Evolutionary conservation across 2,113 vertebrate genomes (phyloP).

Genomic region (Tachysurus fulvidraco): DNA sequence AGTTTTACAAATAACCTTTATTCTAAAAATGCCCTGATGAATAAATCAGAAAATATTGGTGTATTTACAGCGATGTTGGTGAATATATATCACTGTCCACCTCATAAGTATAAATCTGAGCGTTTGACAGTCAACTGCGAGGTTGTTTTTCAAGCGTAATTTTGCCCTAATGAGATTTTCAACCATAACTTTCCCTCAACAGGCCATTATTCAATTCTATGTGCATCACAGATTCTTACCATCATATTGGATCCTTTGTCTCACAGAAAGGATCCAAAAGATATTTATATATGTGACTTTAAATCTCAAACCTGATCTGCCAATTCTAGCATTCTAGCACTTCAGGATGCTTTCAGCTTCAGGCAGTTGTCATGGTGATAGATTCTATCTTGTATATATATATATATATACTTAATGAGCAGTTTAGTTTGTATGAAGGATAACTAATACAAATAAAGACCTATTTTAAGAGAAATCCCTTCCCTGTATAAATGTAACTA

Average conservation of each 20-base stretch:
- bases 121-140: constrained; percentile 53
- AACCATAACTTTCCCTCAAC: constrained; percentile 60
- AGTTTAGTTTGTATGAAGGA: not conserved
- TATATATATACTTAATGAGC: constrained; percentile 32
- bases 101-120: constrained; percentile 65
- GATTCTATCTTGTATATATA: constrained; percentile 23
- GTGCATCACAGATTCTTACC: constrained; percentile 63
- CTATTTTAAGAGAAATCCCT: not conserved
- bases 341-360: constrained; percentile 22
- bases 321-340: constrained; percentile 9
- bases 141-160: constrained; percentile 62
- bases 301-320: constrained; percentile 23
- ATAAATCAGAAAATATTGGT: constrained; percentile 72
- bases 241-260: constrained; percentile 51
- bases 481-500: constrained; percentile 2
- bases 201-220: constrained; percentile 62
- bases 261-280: not conserved
- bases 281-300: constrained; percentile 52
- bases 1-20: constrained; percentile 63
- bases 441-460: not conserved
- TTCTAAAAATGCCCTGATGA: constrained; percentile 59
- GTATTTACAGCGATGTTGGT: constrained; percentile 63
- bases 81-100: constrained; percentile 70
- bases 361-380: constrained; percentile 29
- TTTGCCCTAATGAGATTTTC: constrained; percentile 66